phyloP scores from a whole-genome alignment of 1,140 invertebrate species.

The Drosophila ambigua region DNA sequence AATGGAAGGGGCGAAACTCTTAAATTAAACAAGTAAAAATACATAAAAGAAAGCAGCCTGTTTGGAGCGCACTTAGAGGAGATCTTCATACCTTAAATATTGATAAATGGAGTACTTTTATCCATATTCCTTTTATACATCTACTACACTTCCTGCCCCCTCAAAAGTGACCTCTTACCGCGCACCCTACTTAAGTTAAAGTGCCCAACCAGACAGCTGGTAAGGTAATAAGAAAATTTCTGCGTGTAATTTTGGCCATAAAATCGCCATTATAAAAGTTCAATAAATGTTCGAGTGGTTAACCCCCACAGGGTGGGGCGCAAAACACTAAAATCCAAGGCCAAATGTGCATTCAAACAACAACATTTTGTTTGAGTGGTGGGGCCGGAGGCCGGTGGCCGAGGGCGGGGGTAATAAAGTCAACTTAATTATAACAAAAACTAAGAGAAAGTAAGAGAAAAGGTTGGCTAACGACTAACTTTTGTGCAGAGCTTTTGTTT shows the following conservation, averaged over 20 bases:
- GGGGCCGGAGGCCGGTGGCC: too few species aligned
- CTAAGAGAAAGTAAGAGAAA: slow-evolving; percentile 19
- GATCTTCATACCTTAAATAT: not conserved
- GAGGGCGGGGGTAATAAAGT: slow-evolving; percentile 55
- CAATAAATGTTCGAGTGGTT: slow-evolving; percentile 57
- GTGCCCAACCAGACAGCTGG: slow-evolving; percentile 19
- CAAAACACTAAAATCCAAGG: slow-evolving; percentile 36
- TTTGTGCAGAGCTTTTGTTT: slow-evolving; percentile 72
- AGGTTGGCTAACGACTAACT: slow-evolving; percentile 52
- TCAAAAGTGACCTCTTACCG: not conserved
- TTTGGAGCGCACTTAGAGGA: too few species aligned
- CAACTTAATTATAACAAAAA: slow-evolving; percentile 72
- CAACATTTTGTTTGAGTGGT: slow-evolving; percentile 30
- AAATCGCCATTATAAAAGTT: slow-evolving; percentile 68
- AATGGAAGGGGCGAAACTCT: slow-evolving; percentile 4
- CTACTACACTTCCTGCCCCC: not conserved
- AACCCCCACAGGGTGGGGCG: slow-evolving; percentile 2
- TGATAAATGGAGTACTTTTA: slow-evolving; percentile 4
- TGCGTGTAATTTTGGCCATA: slow-evolving; percentile 19
- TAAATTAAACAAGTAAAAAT: not conserved
- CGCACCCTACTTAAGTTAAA: slow-evolving; percentile 28
- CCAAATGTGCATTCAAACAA: slow-evolving; percentile 60
- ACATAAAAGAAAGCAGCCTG: not conserved
- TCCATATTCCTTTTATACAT: not conserved
- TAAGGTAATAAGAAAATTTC: slow-evolving; percentile 30